A percentile compares a stretch with the other conserved stretches of the same genome.
Conservation (phyloP, 2,113 vertebrate species). For the Colius striatus region DNA sequence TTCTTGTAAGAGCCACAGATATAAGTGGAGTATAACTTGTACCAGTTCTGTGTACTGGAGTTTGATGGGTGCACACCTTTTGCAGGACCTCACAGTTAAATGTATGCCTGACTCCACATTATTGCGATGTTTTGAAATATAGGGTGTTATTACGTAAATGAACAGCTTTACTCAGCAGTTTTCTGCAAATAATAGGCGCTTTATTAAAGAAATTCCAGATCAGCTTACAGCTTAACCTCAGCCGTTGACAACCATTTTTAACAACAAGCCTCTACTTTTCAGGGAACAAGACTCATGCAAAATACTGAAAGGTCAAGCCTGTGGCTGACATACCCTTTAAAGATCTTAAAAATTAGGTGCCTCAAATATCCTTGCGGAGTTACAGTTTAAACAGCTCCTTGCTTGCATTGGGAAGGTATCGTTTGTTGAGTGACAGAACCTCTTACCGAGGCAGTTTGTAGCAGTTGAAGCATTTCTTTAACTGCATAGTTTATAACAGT, state of each 20-base stretch:
- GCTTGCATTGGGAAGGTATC: not conserved
- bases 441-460: not conserved
- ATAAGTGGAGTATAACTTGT: not conserved
- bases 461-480: not conserved
- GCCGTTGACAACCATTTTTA: slow-evolving; percentile 62
- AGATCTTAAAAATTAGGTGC: not conserved
- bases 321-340: not conserved
- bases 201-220: slow-evolving; percentile 87
- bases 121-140: not conserved
- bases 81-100: not conserved
- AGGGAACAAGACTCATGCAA: not conserved
- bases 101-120: not conserved
- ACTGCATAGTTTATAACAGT: not conserved
- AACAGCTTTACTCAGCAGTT: slow-evolving; percentile 69
- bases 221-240: slow-evolving; percentile 78
- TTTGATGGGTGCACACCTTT: not conserved
- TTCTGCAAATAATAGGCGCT: slow-evolving; percentile 77
- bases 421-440: not conserved
- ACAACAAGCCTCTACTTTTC: slow-evolving; percentile 61
- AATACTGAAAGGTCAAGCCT: not conserved
- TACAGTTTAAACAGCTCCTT: not conserved
- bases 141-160: not conserved
- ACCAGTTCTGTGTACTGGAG: rapidly evolving
- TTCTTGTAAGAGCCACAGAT: not conserved
- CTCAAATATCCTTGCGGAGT: not conserved